A percentile compares a stretch with the other conserved stretches of the same genome.
Evolutionary conservation across 2,888 invertebrate species (phyloP).

Genomic region (Hydroisotoma schaefferi): DNA sequence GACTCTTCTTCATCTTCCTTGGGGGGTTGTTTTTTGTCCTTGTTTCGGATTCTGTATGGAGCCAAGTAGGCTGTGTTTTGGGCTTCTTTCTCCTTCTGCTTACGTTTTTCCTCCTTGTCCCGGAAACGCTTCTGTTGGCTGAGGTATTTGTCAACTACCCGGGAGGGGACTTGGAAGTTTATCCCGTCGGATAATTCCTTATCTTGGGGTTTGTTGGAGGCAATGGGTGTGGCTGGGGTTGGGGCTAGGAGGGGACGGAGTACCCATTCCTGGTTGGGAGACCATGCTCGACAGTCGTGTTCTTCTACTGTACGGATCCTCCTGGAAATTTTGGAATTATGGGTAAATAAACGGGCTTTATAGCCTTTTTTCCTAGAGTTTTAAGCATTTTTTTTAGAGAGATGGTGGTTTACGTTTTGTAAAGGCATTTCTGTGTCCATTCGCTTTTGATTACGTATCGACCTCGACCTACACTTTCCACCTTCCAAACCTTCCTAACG

Average conservation of each 20-base stretch:
- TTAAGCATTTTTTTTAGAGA: background rate
- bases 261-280: slow-evolving; percentile 34
- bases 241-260: slow-evolving; percentile 31
- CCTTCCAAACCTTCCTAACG: slow-evolving; percentile 38
- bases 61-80: slow-evolving; percentile 10
- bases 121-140: slow-evolving; percentile 21
- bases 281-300: slow-evolving; percentile 35
- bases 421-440: slow-evolving; percentile 37
- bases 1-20: background rate
- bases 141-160: slow-evolving; percentile 32
- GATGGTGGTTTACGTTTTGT: slow-evolving; percentile 29
- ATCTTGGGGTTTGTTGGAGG: too few species aligned
- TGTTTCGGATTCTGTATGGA: slow-evolving; percentile 30
- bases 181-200: slow-evolving; percentile 15
- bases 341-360: background rate
- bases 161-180: slow-evolving; percentile 31
- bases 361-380: background rate
- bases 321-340: slow-evolving; percentile 11
- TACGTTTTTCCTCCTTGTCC: slow-evolving; percentile 16
- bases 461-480: slow-evolving; percentile 37
- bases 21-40: slow-evolving; percentile 17
- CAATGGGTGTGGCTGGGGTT: slow-evolving; percentile 26
- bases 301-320: slow-evolving; percentile 34
- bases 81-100: background rate
- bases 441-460: slow-evolving; percentile 34